Base-by-base conservation (phyloP, 2,888 invertebrate species). In the Dryobotodes eremita region DNA sequence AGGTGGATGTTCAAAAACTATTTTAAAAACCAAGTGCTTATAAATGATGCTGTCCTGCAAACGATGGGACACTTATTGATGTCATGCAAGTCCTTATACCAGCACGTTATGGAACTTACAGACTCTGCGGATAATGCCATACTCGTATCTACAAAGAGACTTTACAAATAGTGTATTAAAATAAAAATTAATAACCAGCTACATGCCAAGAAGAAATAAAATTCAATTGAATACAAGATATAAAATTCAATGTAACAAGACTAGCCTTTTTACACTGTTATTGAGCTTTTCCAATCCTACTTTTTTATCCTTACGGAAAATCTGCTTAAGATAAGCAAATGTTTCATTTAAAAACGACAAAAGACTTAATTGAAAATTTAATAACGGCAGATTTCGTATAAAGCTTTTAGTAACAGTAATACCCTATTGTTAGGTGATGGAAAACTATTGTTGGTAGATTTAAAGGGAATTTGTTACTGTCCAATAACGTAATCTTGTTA, bases 361-460 rank as follows among this genome's bases (percentile, higher is more conserved):
- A 71, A 46, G 75, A 13, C 61, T 62, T 79, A 26, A 86, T 77
- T 69, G 75, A 59, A 83, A 77, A 75, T 82, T 75, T 83, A 66
- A 83, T 79, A 83, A 77, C 57, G 26, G 69, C 68, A 69, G 62
- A 75, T 75, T 81, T 74, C 78, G 72, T 75, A 71, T 78, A 78
- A 57, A 76, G 69, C 48, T 70, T 62, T 69, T 42, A 65, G 26
- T 71, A 26, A 20, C 36, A 26, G 36, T 76, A 64, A 55, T 64
- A 71, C 10, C 42, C 50, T 36, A 73, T 87, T 86, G 81, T 86
- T 70, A 36, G 42, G 48, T 20, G 65, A 15, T 71, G 69, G 72
- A 78, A 78, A 79, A 81, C 71, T 75, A 81, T 84, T 88, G 83
- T 79, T 59, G 23, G 61, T 64, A 62, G 71, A 23, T 80, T 79